A percentile compares a stretch with the other conserved stretches of the same genome.
phyloP scores from a whole-genome alignment of 1,140 invertebrate species.

The Scaptomyza montana region DNA sequence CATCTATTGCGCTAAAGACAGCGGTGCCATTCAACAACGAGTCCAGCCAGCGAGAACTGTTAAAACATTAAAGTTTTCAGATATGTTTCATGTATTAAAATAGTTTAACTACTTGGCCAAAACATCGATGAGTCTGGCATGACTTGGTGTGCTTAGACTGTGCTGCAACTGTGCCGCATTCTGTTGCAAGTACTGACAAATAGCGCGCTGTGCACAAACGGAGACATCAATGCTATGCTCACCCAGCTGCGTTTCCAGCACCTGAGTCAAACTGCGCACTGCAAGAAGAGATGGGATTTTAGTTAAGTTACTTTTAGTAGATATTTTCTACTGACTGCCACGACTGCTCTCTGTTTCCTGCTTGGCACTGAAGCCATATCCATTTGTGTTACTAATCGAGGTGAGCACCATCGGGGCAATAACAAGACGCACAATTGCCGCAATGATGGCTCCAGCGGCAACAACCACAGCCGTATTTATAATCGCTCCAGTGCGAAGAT shows the following conservation, averaged over 20 bases:
- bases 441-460: conserved; percentile 68
- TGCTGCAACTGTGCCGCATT: conserved; percentile 34
- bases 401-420: conserved; percentile 59
- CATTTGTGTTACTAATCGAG: conserved; percentile 36
- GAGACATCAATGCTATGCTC: conserved; percentile 67
- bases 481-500: conserved; percentile 57
- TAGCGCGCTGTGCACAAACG: conserved; percentile 58
- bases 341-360: conserved; percentile 8
- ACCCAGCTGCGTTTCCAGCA: conserved; percentile 62
- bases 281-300: neutral
- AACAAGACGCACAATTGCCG: conserved; percentile 59
- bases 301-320: neutral
- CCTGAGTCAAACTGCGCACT: conserved; percentile 60
- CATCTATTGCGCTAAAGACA: conserved; percentile 55
- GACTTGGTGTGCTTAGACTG: neutral
- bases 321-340: conserved; percentile 52
- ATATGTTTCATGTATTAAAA: neutral
- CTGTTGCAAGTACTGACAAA: conserved; percentile 64
- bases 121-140: conserved; percentile 46
- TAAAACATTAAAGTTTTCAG: neutral
- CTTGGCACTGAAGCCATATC: conserved; percentile 47
- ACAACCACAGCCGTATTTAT: conserved; percentile 64
- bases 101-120: conserved; percentile 45
- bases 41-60: conserved; percentile 52
- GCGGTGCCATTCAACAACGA: conserved; percentile 54